Evolutionary conservation across 1,140 invertebrate species (phyloP), one percentile per base, ranked within the genome.

Genomic region (Calephelis nemesis): DNA sequence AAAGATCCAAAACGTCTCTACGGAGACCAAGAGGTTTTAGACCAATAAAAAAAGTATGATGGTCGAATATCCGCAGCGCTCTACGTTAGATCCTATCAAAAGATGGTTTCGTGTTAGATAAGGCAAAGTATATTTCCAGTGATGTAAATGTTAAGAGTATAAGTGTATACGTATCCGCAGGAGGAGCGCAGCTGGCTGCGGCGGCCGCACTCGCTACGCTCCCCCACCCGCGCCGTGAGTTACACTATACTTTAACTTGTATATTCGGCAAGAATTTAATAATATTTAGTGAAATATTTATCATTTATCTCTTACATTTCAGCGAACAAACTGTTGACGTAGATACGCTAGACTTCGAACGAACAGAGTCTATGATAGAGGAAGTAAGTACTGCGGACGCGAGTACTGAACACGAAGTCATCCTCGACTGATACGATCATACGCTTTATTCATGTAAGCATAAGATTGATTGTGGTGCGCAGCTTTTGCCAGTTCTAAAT

Each of bases 351-450:
- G 76, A 80, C 49, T 79, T 86, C 69, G 87, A 89, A 62, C 76
- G 84, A 39, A 87, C 85, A 15, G 87, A 85, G 58, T 83, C 81
- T 0, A 71, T 85, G 2, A 86, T 85, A 74, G 79, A 85, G 47
- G 78, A 74, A 58, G 49, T 68, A 40, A 71, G 68, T 48, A 69
- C 68, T 68, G 71, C 70, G 68, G 65, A 74, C 42, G 63, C 52
- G 10, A 58, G 13, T 47, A 54, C 65, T 58, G 74, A 76, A 65
- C 67, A 62, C 67, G 69, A 83, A 30, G 60, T 85, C 12, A 67
- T 85, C 67, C 67, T 77, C 62, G 84, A 88, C 68, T 88, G 83
- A 88, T 63, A 76, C 50, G 52, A 66, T 45, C 11, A 58, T 52
- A 49, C 63, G 64, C 68, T 52, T 64, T 69, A 69, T 71, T 70